A percentile compares a stretch with the other conserved stretches of the same genome.
Conservation (phyloP, 2,113 vertebrate species). For the Scortum barcoo region DNA sequence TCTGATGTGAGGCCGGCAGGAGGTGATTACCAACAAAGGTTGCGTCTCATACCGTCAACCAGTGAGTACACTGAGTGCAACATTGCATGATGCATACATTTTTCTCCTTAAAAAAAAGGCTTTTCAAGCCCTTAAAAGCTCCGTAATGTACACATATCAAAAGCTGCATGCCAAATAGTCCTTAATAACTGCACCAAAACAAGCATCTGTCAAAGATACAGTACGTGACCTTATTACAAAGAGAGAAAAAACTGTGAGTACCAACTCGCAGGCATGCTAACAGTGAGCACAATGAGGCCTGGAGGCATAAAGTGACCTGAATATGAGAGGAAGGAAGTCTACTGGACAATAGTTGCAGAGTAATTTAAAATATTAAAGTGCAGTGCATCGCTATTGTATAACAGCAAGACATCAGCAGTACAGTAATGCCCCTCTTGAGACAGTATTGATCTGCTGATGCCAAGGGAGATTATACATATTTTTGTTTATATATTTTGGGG, state of each 20-base stretch:
- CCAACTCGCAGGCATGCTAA: conserved; percentile 51
- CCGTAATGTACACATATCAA: not conserved
- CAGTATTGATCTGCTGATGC: conserved; percentile 63
- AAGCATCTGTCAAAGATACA: conserved; percentile 49
- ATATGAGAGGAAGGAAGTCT: conserved; percentile 56
- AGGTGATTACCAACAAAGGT: not conserved
- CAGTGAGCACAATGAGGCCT: conserved; percentile 61
- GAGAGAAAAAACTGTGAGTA: not conserved
- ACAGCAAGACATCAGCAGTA: conserved; percentile 41
- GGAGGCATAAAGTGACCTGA: conserved; percentile 69
- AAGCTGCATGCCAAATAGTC: not conserved
- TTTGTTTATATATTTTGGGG: conserved; percentile 38
- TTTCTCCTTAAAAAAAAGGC: not conserved
- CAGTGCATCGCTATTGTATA: conserved; percentile 31
- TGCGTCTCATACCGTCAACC: not conserved
- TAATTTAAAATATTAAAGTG: conserved; percentile 62
- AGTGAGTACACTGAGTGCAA: not conserved
- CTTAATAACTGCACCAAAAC: conserved; percentile 19
- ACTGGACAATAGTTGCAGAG: conserved; percentile 67
- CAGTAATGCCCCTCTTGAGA: conserved; percentile 31
- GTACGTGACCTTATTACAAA: conserved; percentile 55
- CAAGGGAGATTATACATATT: conserved; percentile 20
- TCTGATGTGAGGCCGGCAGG: not conserved
- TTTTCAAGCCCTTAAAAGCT: not conserved
- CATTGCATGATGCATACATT: not conserved